Base-by-base conservation (phyloP, 2,797 vertebrate species). In the Sebastolobus altivelis region DNA sequence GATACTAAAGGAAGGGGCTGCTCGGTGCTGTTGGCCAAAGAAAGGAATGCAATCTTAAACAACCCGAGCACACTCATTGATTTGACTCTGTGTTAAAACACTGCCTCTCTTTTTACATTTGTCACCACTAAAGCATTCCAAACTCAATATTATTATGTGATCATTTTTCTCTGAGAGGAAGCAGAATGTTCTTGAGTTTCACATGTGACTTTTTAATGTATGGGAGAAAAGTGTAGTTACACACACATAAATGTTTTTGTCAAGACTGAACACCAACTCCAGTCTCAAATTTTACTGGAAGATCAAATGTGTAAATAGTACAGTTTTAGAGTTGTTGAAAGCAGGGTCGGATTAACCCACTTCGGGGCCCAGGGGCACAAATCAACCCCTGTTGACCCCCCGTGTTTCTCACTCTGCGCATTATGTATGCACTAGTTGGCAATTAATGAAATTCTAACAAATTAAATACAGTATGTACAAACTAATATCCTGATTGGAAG, bases 81-180 rank as follows among this genome's bases (percentile, higher is more conserved):
- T 79, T 54, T 61, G 40, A 60, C 33, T 38, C 6, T 60, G 38
- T 54, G 35, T 22, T 60, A 56, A 43, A 43, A 33, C 25, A 12
- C 4, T 43, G 10, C 22, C n/a, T 66, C 22, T 63, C 9, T 58
- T 69, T 78, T 70, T 18, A 49, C 38, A 69, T 49, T 63, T 46
- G 10, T 66, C 4, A 61, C 37, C 49, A 54, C 49, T n/a, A 54
- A 49, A 49, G 18, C 18, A 7, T 20, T n/a, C 20, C 49, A 54
- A n/a, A 38, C 4, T 55, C 8, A 1, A 3, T 25, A 27, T 63
- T 3, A 33, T 65, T 4, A 22, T 13, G 3, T 49, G 37, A 29
- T 35, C 8, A 12, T 58, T 58, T 70, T 22, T 52, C 22, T 65
- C 35, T 38, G 8, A 22, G 59, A 25, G 18, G 11, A 27, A 11